Evolutionary conservation across 2,888 invertebrate genomes (phyloP), one percentile per base, ranked within the genome.

Genomic region (Cyaniris semiargus): DNA sequence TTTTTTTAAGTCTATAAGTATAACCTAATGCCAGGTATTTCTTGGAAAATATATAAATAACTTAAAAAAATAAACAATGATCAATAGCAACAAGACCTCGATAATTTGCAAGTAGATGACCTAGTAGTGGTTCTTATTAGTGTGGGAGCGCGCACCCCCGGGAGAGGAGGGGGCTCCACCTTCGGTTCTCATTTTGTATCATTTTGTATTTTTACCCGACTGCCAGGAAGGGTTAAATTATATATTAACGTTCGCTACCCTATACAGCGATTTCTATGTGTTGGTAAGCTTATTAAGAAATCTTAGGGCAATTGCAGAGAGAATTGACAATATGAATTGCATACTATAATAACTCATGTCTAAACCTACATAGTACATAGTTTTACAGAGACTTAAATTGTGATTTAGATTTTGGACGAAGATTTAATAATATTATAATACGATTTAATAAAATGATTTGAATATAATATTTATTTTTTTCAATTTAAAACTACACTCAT

Each of bases 51-150:
- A 18, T 18, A n/a, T 21, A 58, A 23, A 0, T 21, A 58, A 21
- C 38, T 38, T 38, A 0, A 44, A 38, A 18, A 34, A 34, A 53
- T 15, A 53, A 53, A 53, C 15, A 48, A 44, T 13, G 0, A 44
- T 44, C 21, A 58, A 21, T 21, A 66, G 60, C 60, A 66, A 66
- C 27, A 27, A 66, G 23, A 66, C 27, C 27, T 66, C 27, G 60
- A 66, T 66, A 23, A 66, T 66, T 66, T 66, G 27, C 27, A 66
- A 66, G 60, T 60, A 58, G 56, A 58, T 58, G 56, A 60, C 23
- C 60, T 10, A 60, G 60, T 66, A 66, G 27, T 66, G 23, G 60
- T 66, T 66, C 23, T 66, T 66, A 66, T 66, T 66, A 66, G 23
- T 23, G 13, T 23, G 23, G 60, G 60, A 23, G 60, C 10, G 23